These are phyloP conservation scores for Microctenopoma steveboyesi DNA, from an alignment of 2,797 vertebrate genomes.

Conservation along the genomic window DNA sequence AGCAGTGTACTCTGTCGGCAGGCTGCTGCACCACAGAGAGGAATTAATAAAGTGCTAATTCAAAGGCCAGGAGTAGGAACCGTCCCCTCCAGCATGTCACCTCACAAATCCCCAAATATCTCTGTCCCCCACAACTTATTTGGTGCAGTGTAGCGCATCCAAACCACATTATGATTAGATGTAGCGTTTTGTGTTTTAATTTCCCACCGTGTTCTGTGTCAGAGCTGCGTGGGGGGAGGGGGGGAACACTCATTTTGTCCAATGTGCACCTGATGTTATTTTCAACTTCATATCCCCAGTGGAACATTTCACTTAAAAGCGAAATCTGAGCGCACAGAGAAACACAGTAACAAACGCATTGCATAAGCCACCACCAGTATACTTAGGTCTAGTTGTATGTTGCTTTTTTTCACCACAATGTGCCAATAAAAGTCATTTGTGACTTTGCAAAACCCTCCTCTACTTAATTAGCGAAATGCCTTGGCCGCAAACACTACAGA, in stretches of 20 bases:
- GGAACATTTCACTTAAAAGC: slow-evolving; percentile 58
- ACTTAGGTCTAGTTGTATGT: slow-evolving; percentile 56
- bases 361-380: slow-evolving; percentile 44
- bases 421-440: slow-evolving; percentile 56
- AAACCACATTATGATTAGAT: slow-evolving; percentile 16
- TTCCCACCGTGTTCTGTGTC: slow-evolving; percentile 27
- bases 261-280: slow-evolving; percentile 63
- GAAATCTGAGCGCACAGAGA: slow-evolving; percentile 41
- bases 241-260: slow-evolving; percentile 21
- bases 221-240: background rate
- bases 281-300: slow-evolving; percentile 44
- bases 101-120: slow-evolving; percentile 8
- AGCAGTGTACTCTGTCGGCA: slow-evolving; percentile 17
- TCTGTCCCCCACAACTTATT: background rate
- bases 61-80: slow-evolving; percentile 46
- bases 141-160: background rate
- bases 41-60: slow-evolving; percentile 55
- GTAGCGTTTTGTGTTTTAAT: slow-evolving; percentile 17
- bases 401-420: slow-evolving; percentile 33
- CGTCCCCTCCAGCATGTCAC: slow-evolving; percentile 31
- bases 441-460: slow-evolving; percentile 28
- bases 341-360: slow-evolving; percentile 22
- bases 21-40: slow-evolving; percentile 37
- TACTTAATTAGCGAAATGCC: slow-evolving; percentile 53
- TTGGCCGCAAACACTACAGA: slow-evolving; percentile 37